Conservation (phyloP, 1,140 invertebrate genomes). For the Tetranychus urticae region DNA sequence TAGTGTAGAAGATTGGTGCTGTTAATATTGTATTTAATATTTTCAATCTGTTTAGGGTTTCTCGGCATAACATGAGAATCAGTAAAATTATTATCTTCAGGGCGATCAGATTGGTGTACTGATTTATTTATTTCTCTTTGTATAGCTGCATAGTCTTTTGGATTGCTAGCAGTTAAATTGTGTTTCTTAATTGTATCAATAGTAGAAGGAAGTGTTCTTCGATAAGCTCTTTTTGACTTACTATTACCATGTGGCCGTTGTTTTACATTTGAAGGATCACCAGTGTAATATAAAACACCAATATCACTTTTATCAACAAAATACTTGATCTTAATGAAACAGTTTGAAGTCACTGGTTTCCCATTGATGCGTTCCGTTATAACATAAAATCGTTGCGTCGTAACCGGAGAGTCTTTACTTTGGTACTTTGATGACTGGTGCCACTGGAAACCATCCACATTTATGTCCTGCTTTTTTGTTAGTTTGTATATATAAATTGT, state of each 20-base stretch:
- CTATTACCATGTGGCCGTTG: not conserved
- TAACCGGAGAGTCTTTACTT: not conserved
- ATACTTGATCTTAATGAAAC: not conserved
- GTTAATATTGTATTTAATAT: not conserved
- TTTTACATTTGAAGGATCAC: not conserved
- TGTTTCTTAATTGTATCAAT: not conserved
- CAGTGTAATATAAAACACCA: not conserved
- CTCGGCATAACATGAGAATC: not conserved
- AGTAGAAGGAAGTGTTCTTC: not conserved
- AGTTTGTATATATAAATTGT: not conserved
- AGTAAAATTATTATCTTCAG: not conserved
- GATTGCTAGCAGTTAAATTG: not conserved
- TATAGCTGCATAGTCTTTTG: not conserved
- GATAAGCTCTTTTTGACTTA: not conserved
- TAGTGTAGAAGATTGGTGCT: not conserved
- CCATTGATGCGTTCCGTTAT: not conserved
- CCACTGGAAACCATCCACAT: not conserved
- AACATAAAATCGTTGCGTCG: not conserved
- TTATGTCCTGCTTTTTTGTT: not conserved
- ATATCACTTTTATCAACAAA: not conserved
- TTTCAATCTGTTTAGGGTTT: not conserved
- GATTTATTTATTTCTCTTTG: not conserved
- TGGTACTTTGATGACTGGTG: not conserved
- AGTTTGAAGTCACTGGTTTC: not conserved
- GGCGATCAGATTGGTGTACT: not conserved